phyloP scores from a whole-genome alignment of 2,888 invertebrate genomes.

The Acanthopleura granulata region DNA sequence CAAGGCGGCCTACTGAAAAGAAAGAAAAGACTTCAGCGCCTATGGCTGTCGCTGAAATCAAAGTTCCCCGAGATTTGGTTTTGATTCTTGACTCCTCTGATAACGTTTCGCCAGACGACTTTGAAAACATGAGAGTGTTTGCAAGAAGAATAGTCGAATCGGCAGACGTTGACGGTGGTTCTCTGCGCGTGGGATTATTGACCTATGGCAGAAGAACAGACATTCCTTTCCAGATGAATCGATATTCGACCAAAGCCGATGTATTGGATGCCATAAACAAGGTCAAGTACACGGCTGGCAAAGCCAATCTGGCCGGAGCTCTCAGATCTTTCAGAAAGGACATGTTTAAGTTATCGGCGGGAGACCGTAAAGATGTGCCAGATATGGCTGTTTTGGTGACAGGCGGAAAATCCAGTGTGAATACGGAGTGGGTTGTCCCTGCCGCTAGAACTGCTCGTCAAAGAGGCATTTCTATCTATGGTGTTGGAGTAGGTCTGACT shows the following conservation, averaged over 20 bases:
- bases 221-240: background rate
- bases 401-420: constrained; percentile 38
- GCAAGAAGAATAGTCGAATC: background rate
- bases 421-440: constrained; percentile 24
- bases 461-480: background rate
- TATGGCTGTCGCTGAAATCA: no score
- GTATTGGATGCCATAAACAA: constrained; percentile 5
- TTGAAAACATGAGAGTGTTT: background rate
- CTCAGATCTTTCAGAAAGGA: constrained; percentile 24
- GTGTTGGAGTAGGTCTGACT: background rate
- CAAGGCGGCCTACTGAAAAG: no score
- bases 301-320: constrained; percentile 33
- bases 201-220: background rate
- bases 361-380: constrained; percentile 32
- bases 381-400: constrained; percentile 33
- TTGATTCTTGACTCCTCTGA: background rate
- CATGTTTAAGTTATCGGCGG: constrained; percentile 27
- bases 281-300: constrained; percentile 24
- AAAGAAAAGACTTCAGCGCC: no score
- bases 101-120: background rate
- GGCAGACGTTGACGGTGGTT: background rate
- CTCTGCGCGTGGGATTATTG: background rate
- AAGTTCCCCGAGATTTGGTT: background rate
- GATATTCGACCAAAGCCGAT: background rate
- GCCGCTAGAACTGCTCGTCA: constrained; percentile 20